Evolutionary conservation across 2,888 invertebrate genomes (phyloP).

Genomic region (Odontocerum albicorne): DNA sequence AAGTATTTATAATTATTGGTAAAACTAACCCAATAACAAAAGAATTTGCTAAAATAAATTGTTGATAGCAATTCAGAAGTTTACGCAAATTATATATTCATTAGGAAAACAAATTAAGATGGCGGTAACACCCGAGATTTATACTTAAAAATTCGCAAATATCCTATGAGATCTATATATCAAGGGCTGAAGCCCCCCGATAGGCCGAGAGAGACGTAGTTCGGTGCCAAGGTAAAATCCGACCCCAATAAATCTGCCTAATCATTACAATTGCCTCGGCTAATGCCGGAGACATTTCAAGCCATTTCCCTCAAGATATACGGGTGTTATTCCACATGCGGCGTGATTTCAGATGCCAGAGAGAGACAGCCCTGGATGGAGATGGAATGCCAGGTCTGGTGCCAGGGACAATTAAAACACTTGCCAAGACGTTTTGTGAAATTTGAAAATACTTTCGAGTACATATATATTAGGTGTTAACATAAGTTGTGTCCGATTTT

Average conservation of each 20-base stretch:
- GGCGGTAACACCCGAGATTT: no score
- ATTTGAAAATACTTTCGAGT: no score
- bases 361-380: background rate
- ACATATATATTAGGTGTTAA: no score
- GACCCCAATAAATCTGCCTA: constrained; percentile 38
- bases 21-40: no score
- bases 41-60: no score
- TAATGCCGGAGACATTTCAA: constrained; percentile 36
- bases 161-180: constrained; percentile 1
- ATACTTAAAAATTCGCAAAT: background rate
- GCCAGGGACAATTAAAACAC: no score
- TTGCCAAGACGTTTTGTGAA: no score
- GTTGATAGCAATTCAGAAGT: no score
- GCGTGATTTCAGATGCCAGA: constrained; percentile 22
- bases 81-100: no score
- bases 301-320: constrained; percentile 37
- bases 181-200: constrained; percentile 1
- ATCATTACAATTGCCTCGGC: constrained; percentile 37
- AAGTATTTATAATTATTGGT: no score
- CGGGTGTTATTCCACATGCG: constrained; percentile 28
- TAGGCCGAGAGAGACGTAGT: constrained; percentile 2
- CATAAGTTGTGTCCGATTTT: no score
- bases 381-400: constrained; percentile 6
- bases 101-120: no score
- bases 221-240: constrained; percentile 28